phyloP scores from a whole-genome alignment of 2,113 vertebrate species.

The Trematocara stigmaticum region DNA sequence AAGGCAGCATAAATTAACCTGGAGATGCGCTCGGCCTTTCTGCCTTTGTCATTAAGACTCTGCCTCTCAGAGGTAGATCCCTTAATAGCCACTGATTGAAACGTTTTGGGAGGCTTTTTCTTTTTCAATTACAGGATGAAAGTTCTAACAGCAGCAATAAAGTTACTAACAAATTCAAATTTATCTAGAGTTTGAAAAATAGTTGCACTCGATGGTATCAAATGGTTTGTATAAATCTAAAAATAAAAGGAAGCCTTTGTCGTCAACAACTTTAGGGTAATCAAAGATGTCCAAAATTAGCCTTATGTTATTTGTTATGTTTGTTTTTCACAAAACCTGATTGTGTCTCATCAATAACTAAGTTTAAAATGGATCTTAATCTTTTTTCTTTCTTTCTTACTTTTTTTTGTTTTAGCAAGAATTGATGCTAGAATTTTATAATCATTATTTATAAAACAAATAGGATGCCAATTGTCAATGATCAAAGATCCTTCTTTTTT shows the following conservation, averaged over 20 bases:
- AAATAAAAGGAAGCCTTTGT: neutral
- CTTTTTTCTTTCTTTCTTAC: neutral
- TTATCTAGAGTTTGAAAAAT: neutral
- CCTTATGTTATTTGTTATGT: neutral
- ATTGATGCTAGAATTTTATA: neutral
- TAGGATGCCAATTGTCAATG: neutral
- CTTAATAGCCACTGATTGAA: neutral
- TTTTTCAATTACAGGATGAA: neutral
- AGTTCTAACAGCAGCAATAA: neutral
- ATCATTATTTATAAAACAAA: neutral
- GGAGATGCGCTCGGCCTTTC: neutral
- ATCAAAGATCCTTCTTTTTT: neutral
- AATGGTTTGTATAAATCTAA: neutral
- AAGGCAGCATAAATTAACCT: neutral
- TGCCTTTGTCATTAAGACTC: neutral
- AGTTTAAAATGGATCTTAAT: neutral
- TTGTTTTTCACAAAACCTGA: neutral
- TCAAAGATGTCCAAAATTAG: neutral
- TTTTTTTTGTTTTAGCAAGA: neutral
- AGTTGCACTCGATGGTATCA: neutral
- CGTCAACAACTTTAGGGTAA: neutral
- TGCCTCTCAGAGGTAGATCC: neutral
- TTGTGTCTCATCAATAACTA: neutral
- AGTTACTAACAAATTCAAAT: neutral
- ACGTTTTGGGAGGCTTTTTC: neutral